Percentiles rank a stretch among this genome's conserved stretches.
phyloP scores from a whole-genome alignment of 2,113 vertebrate genomes.

The Hippopotamus amphibius region DNA sequence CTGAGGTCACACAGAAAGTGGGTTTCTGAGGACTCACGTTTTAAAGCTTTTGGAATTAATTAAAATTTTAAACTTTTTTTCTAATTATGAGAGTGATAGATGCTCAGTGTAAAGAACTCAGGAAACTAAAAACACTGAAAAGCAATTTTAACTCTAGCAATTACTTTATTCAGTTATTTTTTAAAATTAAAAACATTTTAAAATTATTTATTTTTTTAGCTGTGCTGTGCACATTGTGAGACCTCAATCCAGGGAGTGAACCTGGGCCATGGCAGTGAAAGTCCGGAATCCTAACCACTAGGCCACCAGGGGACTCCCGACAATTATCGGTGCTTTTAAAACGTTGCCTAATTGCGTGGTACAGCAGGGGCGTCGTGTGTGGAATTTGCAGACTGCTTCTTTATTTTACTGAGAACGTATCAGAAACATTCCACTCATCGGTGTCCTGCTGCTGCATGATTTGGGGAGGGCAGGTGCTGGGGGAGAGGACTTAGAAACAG shows the following conservation, averaged over 20 bases:
- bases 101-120: not conserved
- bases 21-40: not conserved
- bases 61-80: not conserved
- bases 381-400: not conserved
- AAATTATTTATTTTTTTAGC: not conserved
- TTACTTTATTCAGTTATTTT: not conserved
- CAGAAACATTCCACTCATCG: not conserved
- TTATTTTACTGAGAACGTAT: too few relatives aligned
- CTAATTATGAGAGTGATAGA: rapidly evolving
- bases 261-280: not conserved
- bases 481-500: not conserved
- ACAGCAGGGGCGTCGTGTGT: rapidly evolving
- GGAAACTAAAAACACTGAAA: not conserved
- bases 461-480: not conserved
- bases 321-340: not conserved
- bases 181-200: too few relatives aligned
- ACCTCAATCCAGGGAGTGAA: not conserved
- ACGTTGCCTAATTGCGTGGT: not conserved
- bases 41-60: not conserved
- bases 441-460: not conserved
- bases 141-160: not conserved
- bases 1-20: too few relatives aligned
- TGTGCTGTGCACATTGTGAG: not conserved
- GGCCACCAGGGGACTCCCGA: not conserved
- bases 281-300: not conserved